phyloP scores from a whole-genome alignment of 2,888 invertebrate genomes.

The Plagiodera versicolora region DNA sequence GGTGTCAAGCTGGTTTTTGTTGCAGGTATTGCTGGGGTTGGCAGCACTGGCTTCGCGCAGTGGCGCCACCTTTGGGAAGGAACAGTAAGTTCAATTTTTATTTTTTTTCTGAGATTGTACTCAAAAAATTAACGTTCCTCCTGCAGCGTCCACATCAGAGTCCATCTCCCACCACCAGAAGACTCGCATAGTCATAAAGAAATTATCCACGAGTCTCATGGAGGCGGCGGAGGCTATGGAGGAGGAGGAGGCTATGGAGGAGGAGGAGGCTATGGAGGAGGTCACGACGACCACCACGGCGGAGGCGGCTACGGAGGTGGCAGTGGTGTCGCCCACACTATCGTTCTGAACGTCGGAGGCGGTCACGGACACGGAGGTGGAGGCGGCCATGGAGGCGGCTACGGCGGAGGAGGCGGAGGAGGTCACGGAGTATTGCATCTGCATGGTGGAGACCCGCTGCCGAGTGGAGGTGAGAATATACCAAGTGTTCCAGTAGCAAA shows the following conservation, averaged over 20 bases:
- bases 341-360: conserved; percentile 7
- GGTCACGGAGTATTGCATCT: conserved; percentile 3
- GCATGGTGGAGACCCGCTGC: conserved; percentile 9
- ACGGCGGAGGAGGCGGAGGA: conserved; percentile 5
- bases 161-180: conserved; percentile 13
- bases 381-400: not conserved
- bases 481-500: too few relatives aligned
- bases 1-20: conserved; percentile 1
- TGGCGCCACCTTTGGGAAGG: conserved; percentile 18
- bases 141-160: conserved; percentile 20
- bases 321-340: conserved; percentile 16
- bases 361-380: not conserved
- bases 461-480: conserved; percentile 7
- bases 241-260: conserved; percentile 13
- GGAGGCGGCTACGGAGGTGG: conserved; percentile 15
- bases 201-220: conserved; percentile 8
- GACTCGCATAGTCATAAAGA: conserved; percentile 12
- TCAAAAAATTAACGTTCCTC: not conserved
- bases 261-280: conserved; percentile 16
- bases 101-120: too few relatives aligned
- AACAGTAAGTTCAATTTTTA: conserved; percentile 18
- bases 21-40: conserved; percentile 14
- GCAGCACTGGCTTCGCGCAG: conserved; percentile 6
- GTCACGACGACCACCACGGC: conserved; percentile 12
- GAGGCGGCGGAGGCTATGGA: conserved; percentile 13